A percentile compares a stretch with the other conserved stretches of the same genome.
Conservation (phyloP, 1,140 invertebrate species). For the Lordiphosa clarofinis region DNA sequence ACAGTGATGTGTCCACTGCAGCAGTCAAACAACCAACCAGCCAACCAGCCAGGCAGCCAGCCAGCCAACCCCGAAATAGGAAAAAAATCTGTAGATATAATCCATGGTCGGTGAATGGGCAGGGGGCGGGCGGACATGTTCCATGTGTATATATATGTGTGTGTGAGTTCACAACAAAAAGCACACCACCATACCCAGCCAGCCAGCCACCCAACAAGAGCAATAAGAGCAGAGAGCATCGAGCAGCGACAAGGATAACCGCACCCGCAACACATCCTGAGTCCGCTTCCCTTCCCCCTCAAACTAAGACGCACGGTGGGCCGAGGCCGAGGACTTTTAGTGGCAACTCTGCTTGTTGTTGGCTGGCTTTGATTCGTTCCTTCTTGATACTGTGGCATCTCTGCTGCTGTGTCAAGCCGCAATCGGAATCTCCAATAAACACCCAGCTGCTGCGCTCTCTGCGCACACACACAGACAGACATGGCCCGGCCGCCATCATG, state of each 20-base stretch:
- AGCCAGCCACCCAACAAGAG: slow-evolving; percentile 24
- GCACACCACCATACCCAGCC: slow-evolving; percentile 43
- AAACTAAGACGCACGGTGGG: slow-evolving; percentile 10
- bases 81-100: slow-evolving; percentile 71
- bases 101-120: slow-evolving; percentile 71
- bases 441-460: slow-evolving; percentile 66
- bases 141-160: slow-evolving; percentile 10
- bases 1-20: slow-evolving; percentile 74
- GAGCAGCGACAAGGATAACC: slow-evolving; percentile 54
- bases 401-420: slow-evolving; percentile 64
- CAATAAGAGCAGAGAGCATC: slow-evolving; percentile 41
- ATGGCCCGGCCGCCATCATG: slow-evolving; percentile 63
- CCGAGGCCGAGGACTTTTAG: slow-evolving; percentile 65
- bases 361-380: slow-evolving; percentile 78
- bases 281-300: slow-evolving; percentile 7
- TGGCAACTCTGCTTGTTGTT: slow-evolving; percentile 78
- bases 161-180: slow-evolving; percentile 59
- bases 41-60: slow-evolving; percentile 40
- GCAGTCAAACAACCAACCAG: slow-evolving; percentile 42
- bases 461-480: slow-evolving; percentile 43
- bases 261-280: slow-evolving; percentile 35
- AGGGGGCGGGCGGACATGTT: slow-evolving; percentile 35
- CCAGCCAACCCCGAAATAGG: slow-evolving; percentile 71
- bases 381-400: slow-evolving; percentile 71
- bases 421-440: slow-evolving; percentile 79